Base-by-base conservation (phyloP, 2,888 invertebrate genomes). In the Xestia ashworthii region DNA sequence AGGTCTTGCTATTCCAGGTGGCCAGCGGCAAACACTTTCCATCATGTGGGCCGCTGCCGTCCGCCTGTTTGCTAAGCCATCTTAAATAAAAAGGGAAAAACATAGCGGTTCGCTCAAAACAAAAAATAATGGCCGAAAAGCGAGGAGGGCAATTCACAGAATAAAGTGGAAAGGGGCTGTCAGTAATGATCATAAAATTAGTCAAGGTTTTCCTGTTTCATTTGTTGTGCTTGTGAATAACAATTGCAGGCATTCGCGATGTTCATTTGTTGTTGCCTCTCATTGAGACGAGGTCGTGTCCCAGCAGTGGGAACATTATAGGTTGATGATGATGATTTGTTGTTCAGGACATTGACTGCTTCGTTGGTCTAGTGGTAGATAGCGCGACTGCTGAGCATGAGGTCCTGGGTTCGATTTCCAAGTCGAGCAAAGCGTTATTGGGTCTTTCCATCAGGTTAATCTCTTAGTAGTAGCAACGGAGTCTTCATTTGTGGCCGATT, bases 151-250 rank as follows among this genome's bases (percentile, higher is more conserved):
- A 78, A 71, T 81, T 84, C 55, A 32, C 80, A 69, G 48, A 38
- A 80, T 38, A 53, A 44, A 78, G 55, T 71, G 46, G 44, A 67
- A 83, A 69, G 58, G 58, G 75, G 38, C 62, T 53, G 82, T 46
- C 75, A 62, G 70, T 81, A 75, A 82, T 75, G 66, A 74, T 64
- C 62, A 71, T 75, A 71, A 74, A 81, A 81, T 85, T 68, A 53
- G 58, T 68, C 46, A 67, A 74, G 68, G 64, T 46, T 85, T 82
- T 85, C 85, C 81, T 71, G 67, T 78, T 78, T 65, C 12, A 64
- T 68, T 72, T 71, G 64, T 67, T 62, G 44, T 66, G 46, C 58
- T 67, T 62, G 50, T 60, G 46, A 58, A 85, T 71, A 76, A 60
- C 32, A 82, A 50, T 66, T 76, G 32, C 22, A 46, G 68, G 65